Evolutionary conservation across 2,888 invertebrate genomes (phyloP), one percentile per base, ranked within the genome.

Genomic region (Mellilla xanthometata): DNA sequence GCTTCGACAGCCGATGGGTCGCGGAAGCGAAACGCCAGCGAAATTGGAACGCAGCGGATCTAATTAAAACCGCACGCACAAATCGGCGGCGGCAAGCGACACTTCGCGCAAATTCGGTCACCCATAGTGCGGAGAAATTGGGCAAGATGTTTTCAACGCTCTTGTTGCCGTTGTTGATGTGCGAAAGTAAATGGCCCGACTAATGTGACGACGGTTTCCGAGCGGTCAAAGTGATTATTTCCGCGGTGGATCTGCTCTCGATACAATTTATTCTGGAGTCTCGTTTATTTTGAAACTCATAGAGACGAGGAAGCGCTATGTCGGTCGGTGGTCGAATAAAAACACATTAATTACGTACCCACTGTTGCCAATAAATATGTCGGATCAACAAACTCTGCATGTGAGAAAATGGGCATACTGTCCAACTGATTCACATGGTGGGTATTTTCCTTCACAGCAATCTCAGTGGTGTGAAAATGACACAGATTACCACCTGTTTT

Each of bases 31-130:
- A 68, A 71, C 72, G 15, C 70, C 73, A 68, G 70, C 72, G 79
- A 85, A 87, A 87, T 87, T 86, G 85, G 87, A 82, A 79, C 86
- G 68, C 81, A 79, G 83, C 82, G 84, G 85, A 77, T 88, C 87
- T 87, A 86, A 86, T 86, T 88, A 88, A 83, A 84, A 81, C 81
- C 65, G 69, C 72, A 69, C 80, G 72, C 71, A 79, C 79, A 78
- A 81, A 80, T 81, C 76, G 73, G 64, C 72, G 78, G 77, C 78
- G 74, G 62, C 69, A 78, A 72, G 79, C 79, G 74, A 78, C 24
- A 5, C 15, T 19, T 76, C 76, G 62, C 68, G 74, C 73, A 69
- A 81, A 78, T 78, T 77, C 79, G 76, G 76, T 70, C 78, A 72
- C 59, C 63, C 61, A 73, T 70, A 72, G 65, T 48, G 33, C 41